phyloP scores from a whole-genome alignment of 2,797 vertebrate genomes.

The Hoplostethus atlanticus region DNA sequence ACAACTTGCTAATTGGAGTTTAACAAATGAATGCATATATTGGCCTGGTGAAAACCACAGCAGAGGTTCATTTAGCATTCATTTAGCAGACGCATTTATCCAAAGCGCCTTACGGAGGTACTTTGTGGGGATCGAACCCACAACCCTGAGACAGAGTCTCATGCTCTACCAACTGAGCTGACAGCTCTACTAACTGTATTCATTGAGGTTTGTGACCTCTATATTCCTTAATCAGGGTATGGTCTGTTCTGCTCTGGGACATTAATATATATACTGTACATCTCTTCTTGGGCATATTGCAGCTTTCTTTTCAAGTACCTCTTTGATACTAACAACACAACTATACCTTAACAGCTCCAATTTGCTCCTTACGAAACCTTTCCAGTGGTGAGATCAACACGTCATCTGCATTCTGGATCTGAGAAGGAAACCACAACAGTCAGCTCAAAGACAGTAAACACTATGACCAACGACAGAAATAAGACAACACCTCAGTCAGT shows the following conservation, averaged over 20 bases:
- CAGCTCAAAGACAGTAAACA: conserved; percentile 30
- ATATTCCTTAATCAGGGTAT: background rate
- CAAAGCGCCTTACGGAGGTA: too few species aligned
- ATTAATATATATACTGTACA: too few species aligned
- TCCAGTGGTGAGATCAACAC: conserved; percentile 96
- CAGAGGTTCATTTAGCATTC: too few species aligned
- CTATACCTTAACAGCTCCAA: conserved; percentile 95
- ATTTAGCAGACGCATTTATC: too few species aligned
- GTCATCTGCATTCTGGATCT: conserved; percentile 98
- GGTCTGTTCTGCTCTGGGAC: too few species aligned
- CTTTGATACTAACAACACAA: background rate
- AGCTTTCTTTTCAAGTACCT: background rate
- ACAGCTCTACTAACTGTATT: background rate
- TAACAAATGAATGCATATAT: background rate
- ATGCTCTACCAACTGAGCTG: too few species aligned
- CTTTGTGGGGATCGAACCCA: too few species aligned
- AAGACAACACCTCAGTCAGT: background rate
- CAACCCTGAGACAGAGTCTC: too few species aligned
- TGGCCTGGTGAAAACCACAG: background rate
- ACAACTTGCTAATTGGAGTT: background rate
- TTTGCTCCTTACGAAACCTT: conserved; percentile 98
- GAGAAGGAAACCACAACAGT: conserved; percentile 40
- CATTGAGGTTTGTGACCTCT: background rate
- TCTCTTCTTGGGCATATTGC: background rate
- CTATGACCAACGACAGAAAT: background rate